phyloP scores from a whole-genome alignment of 2,113 vertebrate genomes.

The Xiphophorus couchianus region DNA sequence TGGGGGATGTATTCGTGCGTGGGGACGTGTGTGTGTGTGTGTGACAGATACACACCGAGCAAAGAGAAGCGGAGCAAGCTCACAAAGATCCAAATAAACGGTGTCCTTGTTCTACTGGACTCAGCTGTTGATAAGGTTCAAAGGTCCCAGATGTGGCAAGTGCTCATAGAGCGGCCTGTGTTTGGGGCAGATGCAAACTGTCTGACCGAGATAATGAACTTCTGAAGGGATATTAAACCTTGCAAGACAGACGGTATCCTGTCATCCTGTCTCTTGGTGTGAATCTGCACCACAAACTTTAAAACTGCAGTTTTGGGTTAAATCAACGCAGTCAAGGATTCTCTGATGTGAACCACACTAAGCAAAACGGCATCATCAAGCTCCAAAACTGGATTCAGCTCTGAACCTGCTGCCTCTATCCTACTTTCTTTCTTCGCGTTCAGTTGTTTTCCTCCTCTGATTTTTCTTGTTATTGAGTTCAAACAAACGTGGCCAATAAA shows the following conservation, averaged over 20 bases:
- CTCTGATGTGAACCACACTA: slow-evolving; percentile 31
- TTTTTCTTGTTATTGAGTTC: slow-evolving; percentile 44
- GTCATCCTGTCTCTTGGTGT: slow-evolving; percentile 41
- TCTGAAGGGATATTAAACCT: slow-evolving; percentile 66
- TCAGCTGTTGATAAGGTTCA: slow-evolving; percentile 58
- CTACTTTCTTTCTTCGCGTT: slow-evolving; percentile 8
- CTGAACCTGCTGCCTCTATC: slow-evolving; percentile 6
- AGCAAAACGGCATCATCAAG: slow-evolving; percentile 44
- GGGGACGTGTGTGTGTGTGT: slow-evolving; percentile 8
- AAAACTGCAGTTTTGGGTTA: slow-evolving; percentile 52
- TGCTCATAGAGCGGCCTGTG: slow-evolving; percentile 30
- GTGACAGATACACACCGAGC: slow-evolving; percentile 30
- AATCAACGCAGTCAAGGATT: slow-evolving; percentile 39
- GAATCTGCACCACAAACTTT: slow-evolving; percentile 65
- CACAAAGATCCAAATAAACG: slow-evolving; percentile 49
- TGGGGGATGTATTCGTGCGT: slow-evolving; percentile 25
- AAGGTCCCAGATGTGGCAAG: slow-evolving; percentile 48
- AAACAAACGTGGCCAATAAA: slow-evolving; percentile 66
- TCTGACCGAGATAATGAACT: slow-evolving; percentile 71
- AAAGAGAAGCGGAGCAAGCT: slow-evolving; percentile 22
- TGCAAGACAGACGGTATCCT: slow-evolving; percentile 64
- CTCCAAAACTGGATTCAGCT: slow-evolving; percentile 28
- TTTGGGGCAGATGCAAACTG: slow-evolving; percentile 65
- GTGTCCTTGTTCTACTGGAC: slow-evolving; percentile 54
- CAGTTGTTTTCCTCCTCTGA: slow-evolving; percentile 47